Conservation (phyloP, 2,113 vertebrate genomes). For the Tricholaema leucomelas region DNA sequence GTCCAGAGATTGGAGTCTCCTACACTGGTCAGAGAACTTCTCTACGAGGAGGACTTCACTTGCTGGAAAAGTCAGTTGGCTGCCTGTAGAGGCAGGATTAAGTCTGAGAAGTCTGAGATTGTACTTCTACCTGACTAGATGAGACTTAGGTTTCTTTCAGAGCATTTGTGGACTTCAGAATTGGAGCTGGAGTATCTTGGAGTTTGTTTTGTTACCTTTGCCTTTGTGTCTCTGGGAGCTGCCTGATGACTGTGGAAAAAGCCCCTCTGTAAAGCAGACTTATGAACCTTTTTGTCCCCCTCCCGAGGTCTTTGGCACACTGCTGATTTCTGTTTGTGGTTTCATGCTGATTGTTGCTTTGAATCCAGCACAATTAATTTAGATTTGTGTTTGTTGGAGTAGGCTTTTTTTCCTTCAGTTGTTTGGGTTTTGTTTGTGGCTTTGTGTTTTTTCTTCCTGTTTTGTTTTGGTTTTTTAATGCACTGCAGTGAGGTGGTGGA, state of each 20-base stretch:
- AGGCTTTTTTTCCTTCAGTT: neutral
- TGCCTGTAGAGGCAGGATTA: conserved; percentile 11
- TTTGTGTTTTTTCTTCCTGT: neutral
- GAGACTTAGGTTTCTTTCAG: neutral
- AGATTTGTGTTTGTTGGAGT: neutral
- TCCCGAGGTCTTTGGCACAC: conserved; percentile 42
- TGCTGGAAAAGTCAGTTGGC: neutral
- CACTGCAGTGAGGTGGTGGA: neutral
- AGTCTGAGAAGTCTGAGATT: conserved; percentile 6
- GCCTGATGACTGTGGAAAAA: conserved; percentile 33
- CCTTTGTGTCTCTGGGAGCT: neutral
- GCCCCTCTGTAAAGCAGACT: conserved; percentile 22
- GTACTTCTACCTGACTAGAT: neutral
- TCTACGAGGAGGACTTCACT: neutral
- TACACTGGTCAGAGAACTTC: neutral
- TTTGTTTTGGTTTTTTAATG: neutral
- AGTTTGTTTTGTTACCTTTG: conserved; percentile 14
- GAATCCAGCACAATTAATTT: conserved; percentile 14
- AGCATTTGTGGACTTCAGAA: neutral
- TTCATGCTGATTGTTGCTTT: conserved; percentile 56
- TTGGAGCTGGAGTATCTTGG: neutral
- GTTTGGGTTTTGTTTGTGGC: neutral
- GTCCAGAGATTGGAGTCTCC: neutral
- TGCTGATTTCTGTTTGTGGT: conserved; percentile 53
- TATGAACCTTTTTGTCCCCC: neutral